Evolutionary conservation across 2,888 invertebrate species (phyloP), one percentile per base, ranked within the genome.

Genomic region (Hermodice carunculata): DNA sequence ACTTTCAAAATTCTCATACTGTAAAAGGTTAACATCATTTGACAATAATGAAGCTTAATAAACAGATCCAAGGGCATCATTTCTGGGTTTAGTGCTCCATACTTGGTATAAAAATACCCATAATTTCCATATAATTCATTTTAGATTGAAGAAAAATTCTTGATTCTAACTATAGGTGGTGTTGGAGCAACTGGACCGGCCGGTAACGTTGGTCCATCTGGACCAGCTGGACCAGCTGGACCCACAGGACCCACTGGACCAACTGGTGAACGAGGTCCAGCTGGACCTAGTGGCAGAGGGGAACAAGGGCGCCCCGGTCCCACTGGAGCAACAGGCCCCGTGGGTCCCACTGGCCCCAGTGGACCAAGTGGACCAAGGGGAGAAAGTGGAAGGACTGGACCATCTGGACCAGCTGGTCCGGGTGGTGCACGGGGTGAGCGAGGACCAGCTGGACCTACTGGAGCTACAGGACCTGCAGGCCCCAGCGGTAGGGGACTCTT

Each of bases 181-280:
- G n/a, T n/a, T n/a, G n/a, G n/a, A n/a, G n/a, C n/a, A n/a, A n/a
- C n/a, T n/a, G n/a, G n/a, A n/a, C n/a, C n/a, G n/a, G n/a, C n/a
- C n/a, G n/a, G n/a, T n/a, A n/a, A n/a, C n/a, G n/a, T n/a, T 46
- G 24, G 61, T 57, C 14, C 37, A 17, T 28, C 14, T 31, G 62
- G 65, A 11, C 22, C n/a, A 31, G 32, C 32, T 48, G 65, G 65
- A 24, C 8, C 26, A 26, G 32, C 24, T 17, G 65, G 65, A 2
- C 17, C 48, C n/a, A 79, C 91, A 8, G 94, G 94, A 31, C 77
- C 52, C 8, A 42, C 64, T 44, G 77, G 54, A 40, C 54, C 54
- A 1, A 26, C 54, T 24, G 54, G 54, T 19, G 51, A 28, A 37
- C 34, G 58, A 51, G 68, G 68, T 40, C 48, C 61, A 49, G 64